phyloP scores from a whole-genome alignment of 2,797 vertebrate species.

The Yasuhikotakia modesta region DNA sequence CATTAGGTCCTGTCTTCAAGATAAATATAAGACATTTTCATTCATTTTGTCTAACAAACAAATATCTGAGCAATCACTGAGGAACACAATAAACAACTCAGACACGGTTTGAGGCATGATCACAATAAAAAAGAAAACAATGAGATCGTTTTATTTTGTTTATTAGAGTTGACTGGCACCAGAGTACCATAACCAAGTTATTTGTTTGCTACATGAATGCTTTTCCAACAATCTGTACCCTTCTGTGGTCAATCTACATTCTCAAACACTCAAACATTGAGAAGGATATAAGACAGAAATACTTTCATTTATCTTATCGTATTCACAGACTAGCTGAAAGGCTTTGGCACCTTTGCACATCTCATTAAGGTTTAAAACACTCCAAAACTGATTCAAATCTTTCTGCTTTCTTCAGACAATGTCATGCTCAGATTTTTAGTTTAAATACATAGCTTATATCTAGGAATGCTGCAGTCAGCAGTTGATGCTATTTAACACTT shows the following conservation, averaged over 20 bases:
- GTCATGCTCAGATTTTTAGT: constrained; percentile 12
- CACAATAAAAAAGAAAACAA: not conserved
- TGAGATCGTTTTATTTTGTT: constrained; percentile 70
- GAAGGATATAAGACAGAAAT: not conserved
- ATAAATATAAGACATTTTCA: too few relatives aligned
- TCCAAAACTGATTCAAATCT: constrained; percentile 6
- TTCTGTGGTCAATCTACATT: constrained; percentile 68
- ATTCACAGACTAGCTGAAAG: constrained; percentile 9
- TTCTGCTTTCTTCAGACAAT: constrained; percentile 18
- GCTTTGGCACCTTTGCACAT: constrained; percentile 75
- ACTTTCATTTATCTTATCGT: constrained; percentile 8
- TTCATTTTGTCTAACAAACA: too few relatives aligned
- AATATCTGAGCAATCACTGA: too few relatives aligned
- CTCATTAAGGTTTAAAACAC: constrained; percentile 60
- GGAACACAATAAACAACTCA: too few relatives aligned
- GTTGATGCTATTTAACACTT: constrained; percentile 26
- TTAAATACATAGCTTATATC: constrained; percentile 38
- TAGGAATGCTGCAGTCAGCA: constrained; percentile 35
- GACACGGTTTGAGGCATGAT: not conserved
- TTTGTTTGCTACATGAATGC: constrained; percentile 79
- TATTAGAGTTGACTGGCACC: constrained; percentile 78
- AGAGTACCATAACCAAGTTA: constrained; percentile 66
- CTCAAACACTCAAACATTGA: constrained; percentile 65
- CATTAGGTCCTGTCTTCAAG: too few relatives aligned
- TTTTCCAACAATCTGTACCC: constrained; percentile 73